A percentile compares a stretch with the other conserved stretches of the same genome.
Evolutionary conservation across 1,140 invertebrate genomes (phyloP).

Genomic region (Odontomachus brunneus): DNA sequence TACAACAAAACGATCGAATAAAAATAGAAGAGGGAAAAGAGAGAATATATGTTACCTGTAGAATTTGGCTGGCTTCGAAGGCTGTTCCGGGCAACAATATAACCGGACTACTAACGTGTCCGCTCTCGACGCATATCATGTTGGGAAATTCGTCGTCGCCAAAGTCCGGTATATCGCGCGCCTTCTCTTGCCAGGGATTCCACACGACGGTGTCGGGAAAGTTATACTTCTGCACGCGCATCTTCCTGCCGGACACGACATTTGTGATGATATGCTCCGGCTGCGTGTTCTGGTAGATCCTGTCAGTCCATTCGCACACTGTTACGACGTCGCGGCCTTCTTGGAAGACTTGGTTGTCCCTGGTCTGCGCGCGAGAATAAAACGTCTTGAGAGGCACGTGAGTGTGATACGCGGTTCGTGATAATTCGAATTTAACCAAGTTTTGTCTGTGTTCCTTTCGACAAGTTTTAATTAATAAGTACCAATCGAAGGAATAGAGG

Average conservation of each 20-base stretch:
- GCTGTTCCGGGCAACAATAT: constrained; percentile 94
- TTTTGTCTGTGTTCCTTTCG: too few species aligned
- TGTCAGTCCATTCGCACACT: constrained; percentile 96
- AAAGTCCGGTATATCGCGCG: constrained; percentile 96
- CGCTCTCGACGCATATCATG: constrained; percentile 98
- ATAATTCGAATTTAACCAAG: not conserved
- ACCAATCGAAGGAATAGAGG: too few species aligned
- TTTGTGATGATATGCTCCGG: constrained; percentile 97
- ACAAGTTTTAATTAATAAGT: too few species aligned
- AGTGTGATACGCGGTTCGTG: too few species aligned
- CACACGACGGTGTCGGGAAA: constrained; percentile 98
- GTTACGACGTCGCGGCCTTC: constrained; percentile 95
- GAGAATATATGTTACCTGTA: constrained; percentile 87
- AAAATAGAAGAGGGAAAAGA: too few species aligned
- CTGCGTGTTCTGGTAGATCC: constrained; percentile 96
- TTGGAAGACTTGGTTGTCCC: constrained; percentile 93
- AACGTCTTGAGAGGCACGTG: not conserved
- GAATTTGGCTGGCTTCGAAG: constrained; percentile 94
- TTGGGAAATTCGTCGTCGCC: constrained; percentile 97
- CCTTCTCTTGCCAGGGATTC: constrained; percentile 98
- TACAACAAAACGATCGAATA: too few species aligned
- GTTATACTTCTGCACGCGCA: constrained; percentile 97
- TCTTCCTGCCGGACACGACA: constrained; percentile 95
- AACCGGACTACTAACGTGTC: constrained; percentile 94
- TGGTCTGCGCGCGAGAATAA: constrained; percentile 86